Conservation (phyloP, 1,140 invertebrate genomes). For the Bombus turneri region DNA sequence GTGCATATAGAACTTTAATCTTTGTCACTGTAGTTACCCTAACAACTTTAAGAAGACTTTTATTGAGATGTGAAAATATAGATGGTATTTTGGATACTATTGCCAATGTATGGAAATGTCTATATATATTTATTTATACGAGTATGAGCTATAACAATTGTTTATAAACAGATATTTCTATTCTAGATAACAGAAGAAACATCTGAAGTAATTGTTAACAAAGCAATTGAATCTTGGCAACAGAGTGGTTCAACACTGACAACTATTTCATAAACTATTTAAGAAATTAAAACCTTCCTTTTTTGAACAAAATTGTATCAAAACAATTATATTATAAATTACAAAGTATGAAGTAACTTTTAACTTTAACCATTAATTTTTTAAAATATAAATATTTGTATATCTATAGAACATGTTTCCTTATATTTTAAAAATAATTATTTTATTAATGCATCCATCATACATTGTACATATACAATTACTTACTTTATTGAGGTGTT, state of each 20-base stretch:
- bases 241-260: constrained; percentile 82
- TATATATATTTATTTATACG: constrained; percentile 9
- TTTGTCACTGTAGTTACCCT: constrained; percentile 90
- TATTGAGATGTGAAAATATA: constrained; percentile 85
- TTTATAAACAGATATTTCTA: constrained; percentile 36
- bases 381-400: constrained; percentile 17
- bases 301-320: neutral
- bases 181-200: constrained; percentile 89
- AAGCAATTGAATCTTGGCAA: constrained; percentile 91
- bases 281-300: neutral
- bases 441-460: constrained; percentile 81
- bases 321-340: neutral
- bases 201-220: constrained; percentile 89
- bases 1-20: constrained; percentile 90
- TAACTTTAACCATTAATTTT: neutral
- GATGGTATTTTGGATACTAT: constrained; percentile 86
- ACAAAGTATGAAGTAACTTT: neutral
- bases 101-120: constrained; percentile 84
- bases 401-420: neutral
- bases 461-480: constrained; percentile 80
- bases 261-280: constrained; percentile 58
- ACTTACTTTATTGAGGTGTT: constrained; percentile 71
- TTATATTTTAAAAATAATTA: constrained; percentile 82
- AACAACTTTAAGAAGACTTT: constrained; percentile 86
- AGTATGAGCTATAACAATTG: neutral